Percentiles rank a stretch among this genome's conserved stretches.
Evolutionary conservation across 2,888 invertebrate genomes (phyloP).

Genomic region (Sesamia inferens): DNA sequence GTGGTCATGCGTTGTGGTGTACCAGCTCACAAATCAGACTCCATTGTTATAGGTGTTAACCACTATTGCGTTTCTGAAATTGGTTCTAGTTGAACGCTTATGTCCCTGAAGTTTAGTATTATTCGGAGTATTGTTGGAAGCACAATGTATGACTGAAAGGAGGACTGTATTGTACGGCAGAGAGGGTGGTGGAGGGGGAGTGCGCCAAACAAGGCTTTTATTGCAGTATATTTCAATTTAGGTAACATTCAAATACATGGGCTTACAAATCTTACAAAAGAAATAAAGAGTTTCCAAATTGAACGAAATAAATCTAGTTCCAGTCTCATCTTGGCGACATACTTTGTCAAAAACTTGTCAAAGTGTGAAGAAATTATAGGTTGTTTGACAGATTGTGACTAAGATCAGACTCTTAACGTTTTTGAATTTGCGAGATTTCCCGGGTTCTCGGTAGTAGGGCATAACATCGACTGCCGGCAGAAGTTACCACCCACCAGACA

Average conservation of each 20-base stretch:
- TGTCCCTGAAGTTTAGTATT: conserved; percentile 59
- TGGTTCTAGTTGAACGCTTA: conserved; percentile 63
- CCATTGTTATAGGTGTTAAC: conserved; percentile 66
- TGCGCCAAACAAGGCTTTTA: conserved; percentile 38
- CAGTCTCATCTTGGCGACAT: too few relatives aligned
- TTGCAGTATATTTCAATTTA: conserved; percentile 40
- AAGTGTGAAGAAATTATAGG: too few relatives aligned
- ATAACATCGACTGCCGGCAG: too few relatives aligned
- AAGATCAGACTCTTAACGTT: too few relatives aligned
- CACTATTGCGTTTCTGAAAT: conserved; percentile 61
- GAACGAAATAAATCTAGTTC: too few relatives aligned
- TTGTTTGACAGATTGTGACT: too few relatives aligned
- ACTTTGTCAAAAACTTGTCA: too few relatives aligned
- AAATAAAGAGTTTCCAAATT: conserved; percentile 13
- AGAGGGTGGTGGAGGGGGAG: conserved; percentile 9
- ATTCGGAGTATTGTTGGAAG: conserved; percentile 54
- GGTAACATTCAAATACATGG: conserved; percentile 24
- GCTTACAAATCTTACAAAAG: conserved; percentile 10
- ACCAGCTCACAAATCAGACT: conserved; percentile 65
- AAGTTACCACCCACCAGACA: too few relatives aligned
- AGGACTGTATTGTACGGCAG: conserved; percentile 16
- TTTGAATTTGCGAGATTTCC: too few relatives aligned
- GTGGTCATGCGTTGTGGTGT: conserved; percentile 63
- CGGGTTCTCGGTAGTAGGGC: too few relatives aligned
- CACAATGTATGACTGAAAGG: conserved; percentile 44